These are phyloP conservation scores for Eulimnadia texana DNA, from an alignment of 1,140 invertebrate species.

Conservation along the genomic window DNA sequence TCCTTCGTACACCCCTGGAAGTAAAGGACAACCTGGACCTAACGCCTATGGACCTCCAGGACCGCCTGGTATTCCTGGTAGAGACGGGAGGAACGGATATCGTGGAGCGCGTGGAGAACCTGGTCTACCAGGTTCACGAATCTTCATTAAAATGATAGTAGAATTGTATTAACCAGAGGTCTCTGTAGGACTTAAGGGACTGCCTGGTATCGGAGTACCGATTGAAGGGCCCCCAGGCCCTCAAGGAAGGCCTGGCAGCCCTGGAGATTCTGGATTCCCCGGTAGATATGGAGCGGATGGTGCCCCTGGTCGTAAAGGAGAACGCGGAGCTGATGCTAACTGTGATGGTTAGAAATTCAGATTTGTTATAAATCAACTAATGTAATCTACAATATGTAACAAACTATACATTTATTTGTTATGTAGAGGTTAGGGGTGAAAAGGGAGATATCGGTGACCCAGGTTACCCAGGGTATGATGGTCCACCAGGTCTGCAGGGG, in stretches of 20 bases:
- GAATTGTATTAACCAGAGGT: not conserved
- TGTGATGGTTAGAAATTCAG: not conserved
- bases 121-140: not conserved
- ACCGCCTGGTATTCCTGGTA: not conserved
- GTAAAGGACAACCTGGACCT: slow-evolving; percentile 30
- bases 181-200: slow-evolving; percentile 29
- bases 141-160: not conserved
- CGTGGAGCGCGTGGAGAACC: not conserved
- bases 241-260: slow-evolving; percentile 13
- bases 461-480: slow-evolving; percentile 16
- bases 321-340: not conserved
- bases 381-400: no score
- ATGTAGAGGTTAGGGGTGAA: not conserved
- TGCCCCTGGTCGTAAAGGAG: slow-evolving; percentile 8
- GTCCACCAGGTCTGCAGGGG: slow-evolving; percentile 14
- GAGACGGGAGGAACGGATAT: not conserved
- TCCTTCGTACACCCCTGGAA: slow-evolving; percentile 25
- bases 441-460: slow-evolving; percentile 11
- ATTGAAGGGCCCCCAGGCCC: slow-evolving; percentile 15
- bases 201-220: slow-evolving; percentile 32
- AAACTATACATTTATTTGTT: no score
- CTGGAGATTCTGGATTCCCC: slow-evolving; percentile 16
- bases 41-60: slow-evolving; percentile 25
- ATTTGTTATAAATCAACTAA: not conserved
- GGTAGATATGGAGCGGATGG: slow-evolving; percentile 12